These are phyloP conservation scores for Acyrthosiphon pisum DNA, from an alignment of 1,140 invertebrate genomes.

Conservation along the genomic window DNA sequence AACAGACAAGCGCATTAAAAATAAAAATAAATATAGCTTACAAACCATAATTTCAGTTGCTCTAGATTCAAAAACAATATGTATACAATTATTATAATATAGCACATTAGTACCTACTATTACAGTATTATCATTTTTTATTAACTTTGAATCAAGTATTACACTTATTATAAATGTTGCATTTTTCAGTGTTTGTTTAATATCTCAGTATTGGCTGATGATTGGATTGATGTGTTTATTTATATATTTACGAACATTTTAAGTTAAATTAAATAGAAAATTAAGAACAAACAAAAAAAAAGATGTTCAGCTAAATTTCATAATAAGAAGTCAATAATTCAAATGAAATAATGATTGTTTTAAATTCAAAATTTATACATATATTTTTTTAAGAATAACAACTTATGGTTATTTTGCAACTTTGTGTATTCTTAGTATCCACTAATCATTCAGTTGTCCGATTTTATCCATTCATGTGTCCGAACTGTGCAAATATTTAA, in stretches of 20 bases:
- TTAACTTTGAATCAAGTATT: background rate
- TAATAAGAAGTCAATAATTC: background rate
- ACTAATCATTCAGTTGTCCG: background rate
- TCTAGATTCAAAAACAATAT: background rate
- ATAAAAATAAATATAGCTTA: background rate
- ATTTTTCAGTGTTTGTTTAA: background rate
- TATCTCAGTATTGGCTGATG: background rate
- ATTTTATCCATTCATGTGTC: background rate
- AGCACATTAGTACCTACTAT: background rate
- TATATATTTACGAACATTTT: background rate
- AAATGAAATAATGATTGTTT: background rate
- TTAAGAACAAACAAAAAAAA: background rate
- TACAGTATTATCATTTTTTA: no score
- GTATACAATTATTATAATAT: background rate
- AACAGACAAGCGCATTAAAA: background rate
- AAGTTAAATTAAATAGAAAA: conserved; percentile 4
- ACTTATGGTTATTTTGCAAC: background rate
- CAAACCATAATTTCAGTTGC: background rate
- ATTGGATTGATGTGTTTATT: background rate
- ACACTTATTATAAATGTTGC: background rate
- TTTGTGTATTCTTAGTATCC: background rate
- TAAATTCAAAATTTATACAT: background rate
- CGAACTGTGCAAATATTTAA: background rate
- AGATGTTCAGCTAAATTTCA: background rate
- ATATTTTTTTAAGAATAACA: background rate